These are phyloP conservation scores for Meteorus colon DNA, from an alignment of 2,888 invertebrate genomes.

Conservation along the genomic window DNA sequence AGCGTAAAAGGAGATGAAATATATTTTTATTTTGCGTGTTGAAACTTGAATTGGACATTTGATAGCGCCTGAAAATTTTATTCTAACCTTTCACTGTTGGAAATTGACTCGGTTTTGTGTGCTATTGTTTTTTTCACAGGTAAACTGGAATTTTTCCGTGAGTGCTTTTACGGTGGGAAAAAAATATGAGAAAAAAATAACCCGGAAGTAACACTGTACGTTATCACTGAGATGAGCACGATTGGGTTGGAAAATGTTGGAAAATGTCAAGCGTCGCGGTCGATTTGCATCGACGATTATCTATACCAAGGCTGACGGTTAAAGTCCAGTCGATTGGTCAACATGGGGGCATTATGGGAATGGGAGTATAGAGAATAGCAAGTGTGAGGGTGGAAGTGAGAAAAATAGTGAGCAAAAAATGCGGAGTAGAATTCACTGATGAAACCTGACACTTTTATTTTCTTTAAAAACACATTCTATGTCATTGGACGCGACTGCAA, in stretches of 20 bases:
- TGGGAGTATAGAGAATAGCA: neutral
- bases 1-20: too few species aligned
- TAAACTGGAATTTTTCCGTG: neutral
- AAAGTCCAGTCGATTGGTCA: conserved; percentile 22
- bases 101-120: neutral
- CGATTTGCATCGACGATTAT: neutral
- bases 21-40: neutral
- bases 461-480: neutral
- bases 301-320: conserved; percentile 12
- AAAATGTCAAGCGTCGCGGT: conserved; percentile 15
- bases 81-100: neutral
- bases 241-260: conserved; percentile 23
- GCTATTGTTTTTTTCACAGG: neutral
- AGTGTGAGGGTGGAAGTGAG: neutral
- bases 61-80: neutral
- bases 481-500: neutral
- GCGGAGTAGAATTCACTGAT: neutral
- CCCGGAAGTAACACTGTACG: neutral
- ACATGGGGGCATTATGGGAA: neutral
- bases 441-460: neutral
- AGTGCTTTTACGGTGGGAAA: neutral
- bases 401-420: neutral
- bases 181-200: conserved; percentile 1
- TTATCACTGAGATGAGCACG: neutral
- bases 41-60: neutral